Evolutionary conservation across 1,140 invertebrate genomes (phyloP), one percentile per base, ranked within the genome.

Genomic region (Anadara kagoshimensis): DNA sequence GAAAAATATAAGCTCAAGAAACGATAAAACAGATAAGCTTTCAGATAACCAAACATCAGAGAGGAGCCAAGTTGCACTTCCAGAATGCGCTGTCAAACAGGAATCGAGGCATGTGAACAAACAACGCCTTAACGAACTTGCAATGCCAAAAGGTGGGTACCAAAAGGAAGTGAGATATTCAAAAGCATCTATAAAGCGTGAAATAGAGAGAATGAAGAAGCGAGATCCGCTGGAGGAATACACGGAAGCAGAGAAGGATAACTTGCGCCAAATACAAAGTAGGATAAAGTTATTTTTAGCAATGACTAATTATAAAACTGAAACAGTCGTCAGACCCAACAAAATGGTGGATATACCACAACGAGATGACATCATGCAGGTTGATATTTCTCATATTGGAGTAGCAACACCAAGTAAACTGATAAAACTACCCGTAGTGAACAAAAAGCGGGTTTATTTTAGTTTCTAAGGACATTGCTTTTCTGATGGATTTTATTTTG

Each of bases 321-420:
- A 64, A 7, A 47, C 47, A 11, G 49, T n/a, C 10, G 49, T n/a
- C 10, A 43, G 47, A 18, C 62, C 62, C 49, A 64, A 64, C 16
- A 64, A 49, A 51, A 64, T 64, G 62, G 62, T 64, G 24, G 62
- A 64, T 29, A 51, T 64, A 20, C 62, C 62, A 0, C 5, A 49
- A 0, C 20, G 62, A 5, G 62, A 64, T 26, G 62, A 64, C 20
- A 47, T 64, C 18, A 29, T 64, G 18, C 49, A 29, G 29, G 29
- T 36, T 36, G 29, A 36, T 36, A 36, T 36, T 36, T 36, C 29
- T 36, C 29, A 36, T 36, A 36, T 36, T 36, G 29, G 29, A 3
- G 29, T 36, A 2, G 7, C 29, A 36, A 7, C 29, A 3, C 7
- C 29, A 36, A 36, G 29, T 3, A 36, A 36, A 36, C 29, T 36